Evolutionary conservation across 2,888 invertebrate genomes (phyloP), one percentile per base, ranked within the genome.

Genomic region (Palloptera scutellata): DNA sequence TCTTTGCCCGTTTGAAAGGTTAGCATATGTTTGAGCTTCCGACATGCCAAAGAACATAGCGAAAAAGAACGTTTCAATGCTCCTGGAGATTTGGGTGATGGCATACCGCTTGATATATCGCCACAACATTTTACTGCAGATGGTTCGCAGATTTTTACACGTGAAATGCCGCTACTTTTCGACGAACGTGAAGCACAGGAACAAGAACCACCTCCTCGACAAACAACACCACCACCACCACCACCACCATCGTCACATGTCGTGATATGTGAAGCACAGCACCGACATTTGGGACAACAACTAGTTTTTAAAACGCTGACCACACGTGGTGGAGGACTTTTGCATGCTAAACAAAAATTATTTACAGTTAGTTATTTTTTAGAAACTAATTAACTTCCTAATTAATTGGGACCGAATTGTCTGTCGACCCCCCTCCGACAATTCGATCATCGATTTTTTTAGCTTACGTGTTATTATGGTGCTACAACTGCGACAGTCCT

Each of bases 1-100:
- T 55, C 20, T 11, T 53, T 58, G 12, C 54, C 54, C n/a, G 66
- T 40, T 19, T 51, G 63, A n/a, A 62, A 52, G 15, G 45, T 40
- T 5, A 71, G n/a, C 53, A 68, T 67, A 55, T 54, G 51, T 48
- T 74, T 81, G 1, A 81, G 40, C 1, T 74, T 77, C 0, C 71
- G 70, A 61, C 75, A 79, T 2, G 77, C 78, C 13, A 76, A 9
- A n/a, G 77, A 76, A 41, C 79, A 76, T 4, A 73, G 12, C 0
- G 80, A 76, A 6, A 78, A 68, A 0, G 82, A 79, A 9, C 61
- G 65, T 45, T 71, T 74, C 55, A 78, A 42, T 4, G 72, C 68
- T 0, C 69, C 15, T 1, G 62, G 17, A 13, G 60, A 41, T 5
- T 65, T 66, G 1, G 58, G 58, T 12, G 58, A 58, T 8, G 48